Conservation (phyloP, 2,888 invertebrate genomes). For the Anthophora plumipes region DNA sequence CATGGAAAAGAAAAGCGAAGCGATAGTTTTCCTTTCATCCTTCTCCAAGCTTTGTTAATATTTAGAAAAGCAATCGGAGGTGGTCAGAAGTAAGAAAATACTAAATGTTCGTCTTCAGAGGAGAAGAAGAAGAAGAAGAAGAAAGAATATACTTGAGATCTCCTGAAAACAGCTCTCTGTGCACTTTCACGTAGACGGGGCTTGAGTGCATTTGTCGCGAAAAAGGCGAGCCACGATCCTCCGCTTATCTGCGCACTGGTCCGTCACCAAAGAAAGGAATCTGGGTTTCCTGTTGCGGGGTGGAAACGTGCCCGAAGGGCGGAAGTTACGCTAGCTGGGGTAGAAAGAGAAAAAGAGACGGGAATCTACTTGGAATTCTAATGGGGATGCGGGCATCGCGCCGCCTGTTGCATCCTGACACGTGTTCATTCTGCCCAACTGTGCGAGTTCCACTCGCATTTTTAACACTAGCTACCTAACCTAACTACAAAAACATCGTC, state of each 20-base stretch:
- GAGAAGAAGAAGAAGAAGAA: neutral
- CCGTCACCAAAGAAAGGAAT: conserved; percentile 49
- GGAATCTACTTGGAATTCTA: conserved; percentile 74
- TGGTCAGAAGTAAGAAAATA: too few species aligned
- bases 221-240: conserved; percentile 6
- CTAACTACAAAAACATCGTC: too few species aligned
- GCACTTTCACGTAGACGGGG: conserved; percentile 27
- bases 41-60: too few species aligned
- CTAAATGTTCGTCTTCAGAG: too few species aligned
- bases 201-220: conserved; percentile 54
- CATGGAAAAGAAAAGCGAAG: too few species aligned
- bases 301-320: conserved; percentile 46
- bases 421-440: conserved; percentile 48
- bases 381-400: conserved; percentile 72
- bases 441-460: neutral
- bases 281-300: conserved; percentile 40
- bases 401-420: conserved; percentile 77
- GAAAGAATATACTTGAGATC: conserved; percentile 9
- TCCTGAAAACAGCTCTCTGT: neutral
- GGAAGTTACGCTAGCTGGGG: conserved; percentile 26
- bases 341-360: conserved; percentile 34
- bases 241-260: conserved; percentile 57
- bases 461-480: too few species aligned
- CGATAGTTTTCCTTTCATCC: too few species aligned
- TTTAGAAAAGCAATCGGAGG: too few species aligned